phyloP scores from a whole-genome alignment of 1,140 invertebrate species.

The Diploscapter pachys region DNA sequence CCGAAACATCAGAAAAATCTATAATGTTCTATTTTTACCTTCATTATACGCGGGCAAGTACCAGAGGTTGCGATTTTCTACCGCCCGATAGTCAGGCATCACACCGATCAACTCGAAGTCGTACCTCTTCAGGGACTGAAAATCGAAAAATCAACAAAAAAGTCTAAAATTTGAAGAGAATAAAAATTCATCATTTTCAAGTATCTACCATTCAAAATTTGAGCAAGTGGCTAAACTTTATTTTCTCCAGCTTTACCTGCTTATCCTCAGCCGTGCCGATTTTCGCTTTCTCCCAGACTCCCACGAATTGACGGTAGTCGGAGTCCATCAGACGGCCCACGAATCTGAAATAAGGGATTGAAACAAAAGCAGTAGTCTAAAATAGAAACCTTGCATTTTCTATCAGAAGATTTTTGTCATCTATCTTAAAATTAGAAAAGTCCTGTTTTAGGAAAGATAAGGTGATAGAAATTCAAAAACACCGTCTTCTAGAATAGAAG shows the following conservation, averaged over 20 bases:
- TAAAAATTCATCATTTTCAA: background rate
- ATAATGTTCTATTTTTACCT: background rate
- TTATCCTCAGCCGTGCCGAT: conserved; percentile 7
- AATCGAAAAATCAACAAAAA: conserved; percentile 13
- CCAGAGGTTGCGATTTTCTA: conserved; percentile 19
- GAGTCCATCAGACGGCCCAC: conserved; percentile 17
- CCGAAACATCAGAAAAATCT: too few species aligned
- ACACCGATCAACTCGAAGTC: conserved; percentile 26
- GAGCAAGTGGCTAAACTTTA: too few species aligned
- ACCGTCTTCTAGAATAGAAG: too few species aligned
- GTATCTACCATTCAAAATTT: background rate
- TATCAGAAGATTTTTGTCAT: conserved; percentile 6
- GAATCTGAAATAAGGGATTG: conserved; percentile 6
- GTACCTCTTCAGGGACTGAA: conserved; percentile 22
- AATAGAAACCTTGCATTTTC: too few species aligned
- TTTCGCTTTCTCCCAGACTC: conserved; percentile 17
- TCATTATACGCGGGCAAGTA: background rate
- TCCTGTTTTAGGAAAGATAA: background rate
- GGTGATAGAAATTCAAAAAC: background rate
- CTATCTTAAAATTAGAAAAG: background rate
- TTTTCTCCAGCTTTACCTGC: background rate
- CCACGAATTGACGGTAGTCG: conserved; percentile 11
- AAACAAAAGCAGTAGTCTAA: too few species aligned
- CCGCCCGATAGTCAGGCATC: conserved; percentile 18
- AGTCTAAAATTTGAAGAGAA: background rate